Percentiles rank a stretch among this genome's conserved stretches.
Evolutionary conservation across 64 coral and sea anemone genomes (phyloP).

Genomic region (Dendrophyllia cribrosa): DNA sequence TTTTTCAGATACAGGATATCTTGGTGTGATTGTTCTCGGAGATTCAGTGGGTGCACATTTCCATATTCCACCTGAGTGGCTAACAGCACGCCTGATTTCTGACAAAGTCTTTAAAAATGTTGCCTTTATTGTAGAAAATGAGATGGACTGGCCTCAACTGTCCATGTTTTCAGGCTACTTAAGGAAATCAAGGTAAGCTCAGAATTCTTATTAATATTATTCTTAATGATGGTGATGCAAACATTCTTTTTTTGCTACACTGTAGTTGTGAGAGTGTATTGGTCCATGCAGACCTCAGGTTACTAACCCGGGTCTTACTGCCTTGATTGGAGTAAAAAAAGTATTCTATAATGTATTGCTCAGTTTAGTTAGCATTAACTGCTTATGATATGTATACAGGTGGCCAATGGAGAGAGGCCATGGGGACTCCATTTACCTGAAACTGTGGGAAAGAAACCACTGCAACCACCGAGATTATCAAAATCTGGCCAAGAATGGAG

Average conservation of each 20-base stretch:
- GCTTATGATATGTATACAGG: constrained; percentile 38
- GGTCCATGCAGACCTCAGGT: too few species aligned
- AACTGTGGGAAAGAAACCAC: constrained; percentile 86
- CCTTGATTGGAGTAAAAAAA: too few species aligned
- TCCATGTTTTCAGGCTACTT: constrained; percentile 87
- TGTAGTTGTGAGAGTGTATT: too few species aligned
- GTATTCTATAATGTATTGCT: too few species aligned
- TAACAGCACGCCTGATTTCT: constrained; percentile 72
- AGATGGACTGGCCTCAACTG: constrained; percentile 95
- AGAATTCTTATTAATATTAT: neutral
- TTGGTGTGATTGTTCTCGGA: constrained; percentile 91
- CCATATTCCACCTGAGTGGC: constrained; percentile 93
- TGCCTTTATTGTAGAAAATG: constrained; percentile 86
- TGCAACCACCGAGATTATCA: constrained; percentile 99
- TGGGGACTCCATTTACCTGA: constrained; percentile 87
- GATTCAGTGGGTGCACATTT: constrained; percentile 96
- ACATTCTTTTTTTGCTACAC: too few species aligned
- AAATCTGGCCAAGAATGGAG: constrained; percentile 99
- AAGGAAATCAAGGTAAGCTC: constrained; percentile 47
- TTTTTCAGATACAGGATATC: constrained; percentile 80
- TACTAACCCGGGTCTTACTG: too few species aligned
- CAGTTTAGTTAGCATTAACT: neutral
- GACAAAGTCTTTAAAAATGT: constrained; percentile 74
- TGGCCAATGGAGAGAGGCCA: constrained; percentile 86
- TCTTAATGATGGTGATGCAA: too few species aligned